phyloP scores from a whole-genome alignment of 2,797 vertebrate genomes.

The Hyperoplus lanceolatus region DNA sequence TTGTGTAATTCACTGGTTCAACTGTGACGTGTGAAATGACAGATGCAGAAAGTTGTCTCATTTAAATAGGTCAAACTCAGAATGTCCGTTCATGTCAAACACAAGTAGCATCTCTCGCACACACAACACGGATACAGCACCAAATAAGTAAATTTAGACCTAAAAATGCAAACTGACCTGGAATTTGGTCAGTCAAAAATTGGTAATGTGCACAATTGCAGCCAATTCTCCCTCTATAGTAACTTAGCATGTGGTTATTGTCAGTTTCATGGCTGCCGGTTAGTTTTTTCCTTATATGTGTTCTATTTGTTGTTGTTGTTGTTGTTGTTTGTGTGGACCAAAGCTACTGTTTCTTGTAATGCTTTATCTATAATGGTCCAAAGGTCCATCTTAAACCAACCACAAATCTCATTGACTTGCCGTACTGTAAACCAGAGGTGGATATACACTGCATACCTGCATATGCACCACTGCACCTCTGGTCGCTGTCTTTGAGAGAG shows the following conservation, averaged over 20 bases:
- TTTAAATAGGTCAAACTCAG: constrained; percentile 6
- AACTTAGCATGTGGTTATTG: not conserved
- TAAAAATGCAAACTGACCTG: not conserved
- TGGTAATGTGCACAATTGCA: not conserved
- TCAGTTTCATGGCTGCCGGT: not conserved
- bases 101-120: not conserved
- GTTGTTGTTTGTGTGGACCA: not conserved
- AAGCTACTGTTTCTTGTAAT: not conserved
- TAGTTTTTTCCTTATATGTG: not conserved
- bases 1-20: not conserved
- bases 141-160: not conserved
- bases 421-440: constrained; percentile 15
- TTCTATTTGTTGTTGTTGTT: not conserved
- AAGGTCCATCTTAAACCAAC: not conserved
- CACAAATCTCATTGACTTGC: not conserved
- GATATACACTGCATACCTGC: constrained; percentile 13
- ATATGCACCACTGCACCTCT: constrained; percentile 22
- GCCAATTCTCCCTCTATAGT: not conserved
- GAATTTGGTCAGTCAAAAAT: not conserved
- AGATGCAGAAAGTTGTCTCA: not conserved
- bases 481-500: constrained; percentile 34
- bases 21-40: not conserved
- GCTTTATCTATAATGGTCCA: not conserved
- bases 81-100: not conserved
- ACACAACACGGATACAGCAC: not conserved